Base-by-base conservation (phyloP, 2,797 vertebrate species). In the Morelia viridis region DNA sequence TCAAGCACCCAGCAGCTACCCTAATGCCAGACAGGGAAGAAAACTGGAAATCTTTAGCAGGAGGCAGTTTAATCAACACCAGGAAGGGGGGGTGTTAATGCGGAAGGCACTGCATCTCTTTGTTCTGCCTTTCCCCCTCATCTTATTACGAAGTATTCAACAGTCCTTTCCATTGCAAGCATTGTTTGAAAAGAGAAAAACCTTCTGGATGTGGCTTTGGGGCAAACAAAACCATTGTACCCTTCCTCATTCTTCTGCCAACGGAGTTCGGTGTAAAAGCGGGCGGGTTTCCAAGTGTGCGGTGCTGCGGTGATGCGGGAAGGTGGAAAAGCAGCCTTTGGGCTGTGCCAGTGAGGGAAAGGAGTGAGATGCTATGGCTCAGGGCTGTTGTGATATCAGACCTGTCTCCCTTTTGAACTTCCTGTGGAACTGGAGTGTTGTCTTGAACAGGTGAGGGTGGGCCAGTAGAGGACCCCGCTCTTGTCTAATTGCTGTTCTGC, bases 21-120 rank as follows among this genome's bases (percentile, higher is more conserved):
- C 56, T 53, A 19, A 56, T 64, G 31, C 71, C 58, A 64, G 87
- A 62, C 86, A 92, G 91, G 87, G 46, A 71, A 28, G 60, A 88
- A 68, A 46, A n/a, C 60, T 56, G 86, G 41, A 88, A 88, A 92
- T 15, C 86, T 56, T 26, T 60, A 64, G 91, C 91, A 50, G 91
- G 91, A 92, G 58, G 58, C 64, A 84, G 91, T 92, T 92, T 88
- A 92, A 88, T 92, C 91, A 92, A 88, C 86, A 41, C 71, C 46
- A 2, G 86, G 50, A 53, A 7, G 8, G 50, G 6, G 6, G 50
- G 50, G 86, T 83, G 88, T 88, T 92, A 92, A 88, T 56, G 50
- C 41, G 19, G 71, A 65, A 7, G 19, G 11, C 53, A 2, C 28
- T 86, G 28, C 26, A 10, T n/a, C 11, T 46, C 5, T n/a, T 26